These are phyloP conservation scores for Phylloscopus trochilus DNA, from an alignment of 2,113 vertebrate genomes.

Conservation along the genomic window DNA sequence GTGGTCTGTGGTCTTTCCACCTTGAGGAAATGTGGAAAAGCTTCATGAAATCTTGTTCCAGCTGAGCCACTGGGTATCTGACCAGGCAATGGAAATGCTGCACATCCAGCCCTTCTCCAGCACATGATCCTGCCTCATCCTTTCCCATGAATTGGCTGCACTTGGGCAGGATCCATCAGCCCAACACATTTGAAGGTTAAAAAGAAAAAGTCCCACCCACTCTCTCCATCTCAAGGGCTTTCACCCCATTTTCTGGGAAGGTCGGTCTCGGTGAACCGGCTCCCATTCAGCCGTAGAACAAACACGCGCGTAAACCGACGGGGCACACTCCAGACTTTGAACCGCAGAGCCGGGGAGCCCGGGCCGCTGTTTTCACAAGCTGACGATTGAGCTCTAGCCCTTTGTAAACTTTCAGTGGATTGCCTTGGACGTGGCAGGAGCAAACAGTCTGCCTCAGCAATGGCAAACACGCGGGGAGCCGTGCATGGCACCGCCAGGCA, in stretches of 20 bases:
- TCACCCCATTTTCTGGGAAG: background rate
- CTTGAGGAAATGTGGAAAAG: background rate
- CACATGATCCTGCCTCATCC: background rate
- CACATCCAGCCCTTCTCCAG: background rate
- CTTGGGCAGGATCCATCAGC: background rate
- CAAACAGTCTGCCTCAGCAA: slow-evolving; percentile 59
- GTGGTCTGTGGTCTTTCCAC: background rate
- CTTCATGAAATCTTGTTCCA: background rate
- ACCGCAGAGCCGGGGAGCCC: background rate
- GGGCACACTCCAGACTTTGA: slow-evolving; percentile 66
- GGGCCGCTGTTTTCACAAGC: slow-evolving; percentile 45
- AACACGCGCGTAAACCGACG: background rate
- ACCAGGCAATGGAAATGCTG: fast-evolving
- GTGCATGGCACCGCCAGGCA: slow-evolving; percentile 57
- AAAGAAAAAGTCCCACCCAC: background rate
- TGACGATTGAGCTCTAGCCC: slow-evolving; percentile 38
- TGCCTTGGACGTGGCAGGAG: slow-evolving; percentile 43
- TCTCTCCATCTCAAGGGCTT: background rate
- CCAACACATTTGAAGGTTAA: background rate
- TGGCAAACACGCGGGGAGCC: background rate
- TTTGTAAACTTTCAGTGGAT: slow-evolving; percentile 57
- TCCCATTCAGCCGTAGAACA: background rate
- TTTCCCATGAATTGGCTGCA: fast-evolving
- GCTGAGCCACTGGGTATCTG: background rate
- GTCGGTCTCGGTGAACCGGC: background rate